phyloP scores from a whole-genome alignment of 2,888 invertebrate species.

The Eretmocerus hayati region DNA sequence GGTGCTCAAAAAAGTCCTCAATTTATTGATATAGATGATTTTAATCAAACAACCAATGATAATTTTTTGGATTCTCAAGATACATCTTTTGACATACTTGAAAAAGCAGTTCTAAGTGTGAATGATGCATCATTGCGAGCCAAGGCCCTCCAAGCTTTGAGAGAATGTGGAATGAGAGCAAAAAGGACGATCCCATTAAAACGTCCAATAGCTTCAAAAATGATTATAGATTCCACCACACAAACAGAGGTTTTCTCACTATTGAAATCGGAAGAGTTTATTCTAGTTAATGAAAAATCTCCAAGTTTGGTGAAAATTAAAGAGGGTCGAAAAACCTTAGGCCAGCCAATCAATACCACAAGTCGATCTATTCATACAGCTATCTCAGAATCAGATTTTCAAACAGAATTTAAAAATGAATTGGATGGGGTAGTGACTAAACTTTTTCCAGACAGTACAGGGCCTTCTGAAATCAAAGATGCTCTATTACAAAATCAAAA shows the following conservation, averaged over 20 bases:
- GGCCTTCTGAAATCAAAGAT: constrained; percentile 8
- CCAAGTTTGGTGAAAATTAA: constrained; percentile 23
- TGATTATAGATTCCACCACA: constrained; percentile 27
- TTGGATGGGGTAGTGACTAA: constrained; percentile 22
- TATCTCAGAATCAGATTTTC: background rate
- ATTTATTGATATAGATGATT: background rate
- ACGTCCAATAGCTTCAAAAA: constrained; percentile 16
- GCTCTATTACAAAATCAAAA: constrained; percentile 22
- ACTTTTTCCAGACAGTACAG: constrained; percentile 14
- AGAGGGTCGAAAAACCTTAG: constrained; percentile 7
- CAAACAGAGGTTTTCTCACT: constrained; percentile 37
- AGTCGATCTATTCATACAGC: background rate
- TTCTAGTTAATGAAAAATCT: constrained; percentile 21
- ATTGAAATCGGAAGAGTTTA: constrained; percentile 24
- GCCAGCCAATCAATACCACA: constrained; percentile 4
- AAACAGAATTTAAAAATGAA: constrained; percentile 6
- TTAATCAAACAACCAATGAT: background rate
- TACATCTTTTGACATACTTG: constrained; percentile 26
- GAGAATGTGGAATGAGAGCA: constrained; percentile 33
- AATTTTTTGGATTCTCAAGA: background rate
- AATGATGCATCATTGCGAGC: constrained; percentile 30
- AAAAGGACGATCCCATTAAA: constrained; percentile 29
- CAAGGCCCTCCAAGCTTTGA: constrained; percentile 35
- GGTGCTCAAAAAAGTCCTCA: too few species aligned
- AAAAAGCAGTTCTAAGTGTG: constrained; percentile 34